phyloP scores from a whole-genome alignment of 2,113 vertebrate species.

The Labeo rohita region DNA sequence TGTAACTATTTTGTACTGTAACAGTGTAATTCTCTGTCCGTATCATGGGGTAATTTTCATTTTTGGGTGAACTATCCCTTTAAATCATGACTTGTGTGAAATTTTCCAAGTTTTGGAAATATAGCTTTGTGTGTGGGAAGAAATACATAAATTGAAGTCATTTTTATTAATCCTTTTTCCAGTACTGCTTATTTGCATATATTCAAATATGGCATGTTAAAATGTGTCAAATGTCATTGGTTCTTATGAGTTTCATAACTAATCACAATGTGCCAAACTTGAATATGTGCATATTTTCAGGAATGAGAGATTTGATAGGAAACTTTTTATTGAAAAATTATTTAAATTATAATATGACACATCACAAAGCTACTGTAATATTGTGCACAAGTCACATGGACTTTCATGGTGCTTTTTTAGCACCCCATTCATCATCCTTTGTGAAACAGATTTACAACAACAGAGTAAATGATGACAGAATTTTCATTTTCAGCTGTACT shows the following conservation, averaged over 20 bases:
- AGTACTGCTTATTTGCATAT: background rate
- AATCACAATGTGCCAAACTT: background rate
- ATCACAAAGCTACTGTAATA: background rate
- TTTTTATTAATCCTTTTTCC: background rate
- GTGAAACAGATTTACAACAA: background rate
- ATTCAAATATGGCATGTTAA: background rate
- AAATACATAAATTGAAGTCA: background rate
- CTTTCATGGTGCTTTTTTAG: background rate
- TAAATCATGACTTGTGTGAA: background rate
- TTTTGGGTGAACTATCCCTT: too few species aligned
- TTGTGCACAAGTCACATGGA: background rate
- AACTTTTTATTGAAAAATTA: background rate
- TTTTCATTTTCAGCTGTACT: background rate
- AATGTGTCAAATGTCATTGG: conserved; percentile 6
- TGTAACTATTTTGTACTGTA: too few species aligned
- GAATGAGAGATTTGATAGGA: background rate
- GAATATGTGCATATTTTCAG: background rate
- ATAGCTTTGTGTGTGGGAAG: background rate
- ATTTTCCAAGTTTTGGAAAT: background rate
- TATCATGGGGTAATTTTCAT: too few species aligned
- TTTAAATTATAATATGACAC: background rate
- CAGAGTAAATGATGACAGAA: background rate
- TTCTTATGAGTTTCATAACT: background rate
- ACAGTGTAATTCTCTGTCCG: too few species aligned
- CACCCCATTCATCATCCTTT: background rate